These are phyloP conservation scores for Pasiphila rectangulata DNA, from an alignment of 2,888 invertebrate genomes.

Conservation along the genomic window DNA sequence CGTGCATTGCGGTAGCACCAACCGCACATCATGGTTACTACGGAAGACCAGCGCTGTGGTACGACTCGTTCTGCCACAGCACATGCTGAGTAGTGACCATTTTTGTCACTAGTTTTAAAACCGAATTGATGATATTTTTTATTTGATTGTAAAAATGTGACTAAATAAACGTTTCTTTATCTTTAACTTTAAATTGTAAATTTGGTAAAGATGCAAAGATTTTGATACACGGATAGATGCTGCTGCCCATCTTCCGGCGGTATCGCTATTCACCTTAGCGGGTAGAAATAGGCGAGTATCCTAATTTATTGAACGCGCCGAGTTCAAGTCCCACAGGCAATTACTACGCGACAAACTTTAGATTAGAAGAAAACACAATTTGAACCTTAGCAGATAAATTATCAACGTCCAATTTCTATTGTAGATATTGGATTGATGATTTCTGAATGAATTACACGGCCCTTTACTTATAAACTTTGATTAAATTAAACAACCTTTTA, in stretches of 20 bases:
- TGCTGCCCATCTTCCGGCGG: too few relatives aligned
- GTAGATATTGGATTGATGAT: slow-evolving; percentile 11
- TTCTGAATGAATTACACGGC: slow-evolving; percentile 5
- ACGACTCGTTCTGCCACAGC: too few relatives aligned
- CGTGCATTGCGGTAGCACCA: too few relatives aligned
- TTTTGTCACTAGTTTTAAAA: neutral
- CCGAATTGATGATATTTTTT: neutral
- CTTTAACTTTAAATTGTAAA: too few relatives aligned
- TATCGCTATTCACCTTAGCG: too few relatives aligned
- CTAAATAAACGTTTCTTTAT: neutral
- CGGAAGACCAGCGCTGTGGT: too few relatives aligned
- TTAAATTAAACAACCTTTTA: too few relatives aligned
- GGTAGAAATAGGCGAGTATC: neutral
- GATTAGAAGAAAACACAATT: slow-evolving; percentile 22
- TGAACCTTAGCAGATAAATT: slow-evolving; percentile 1
- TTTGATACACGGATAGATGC: neutral
- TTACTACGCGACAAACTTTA: slow-evolving; percentile 19
- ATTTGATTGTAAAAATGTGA: neutral
- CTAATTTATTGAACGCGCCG: slow-evolving; percentile 13
- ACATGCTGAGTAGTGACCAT: too few relatives aligned
- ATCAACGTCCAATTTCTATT: slow-evolving; percentile 17
- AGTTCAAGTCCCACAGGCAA: slow-evolving; percentile 14
- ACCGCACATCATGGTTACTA: too few relatives aligned
- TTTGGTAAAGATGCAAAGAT: neutral
- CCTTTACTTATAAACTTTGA: slow-evolving; percentile 3